A percentile compares a stretch with the other conserved stretches of the same genome.
These are phyloP conservation scores for Latrodectus elegans DNA, from an alignment of 2,888 invertebrate genomes.

Conservation along the genomic window DNA sequence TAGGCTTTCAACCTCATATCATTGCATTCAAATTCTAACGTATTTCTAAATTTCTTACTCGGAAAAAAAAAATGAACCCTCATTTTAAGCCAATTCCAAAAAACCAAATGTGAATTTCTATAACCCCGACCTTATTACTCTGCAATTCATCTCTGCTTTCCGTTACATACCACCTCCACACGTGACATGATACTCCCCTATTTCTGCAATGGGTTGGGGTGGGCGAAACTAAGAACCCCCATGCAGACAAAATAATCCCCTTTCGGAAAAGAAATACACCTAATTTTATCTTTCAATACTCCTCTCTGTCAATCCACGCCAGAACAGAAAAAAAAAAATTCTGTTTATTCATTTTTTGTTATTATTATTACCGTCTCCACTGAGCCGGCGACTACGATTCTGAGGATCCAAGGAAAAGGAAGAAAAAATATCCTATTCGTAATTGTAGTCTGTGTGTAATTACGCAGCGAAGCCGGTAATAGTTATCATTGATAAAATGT, in stretches of 20 bases:
- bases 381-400: slow-evolving; percentile 1
- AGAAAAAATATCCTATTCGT: slow-evolving; percentile 6
- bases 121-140: slow-evolving; percentile 31
- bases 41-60: too few relatives aligned
- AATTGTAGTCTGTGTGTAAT: slow-evolving; percentile 45
- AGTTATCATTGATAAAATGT: slow-evolving; percentile 49
- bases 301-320: slow-evolving; percentile 37
- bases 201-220: background rate
- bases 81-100: too few relatives aligned
- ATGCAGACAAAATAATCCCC: slow-evolving; percentile 32
- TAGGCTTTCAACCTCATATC: too few relatives aligned
- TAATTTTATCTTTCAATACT: slow-evolving; percentile 43
- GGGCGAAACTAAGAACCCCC: background rate
- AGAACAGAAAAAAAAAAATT: background rate
- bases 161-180: slow-evolving; percentile 44
- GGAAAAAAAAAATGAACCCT: too few relatives aligned
- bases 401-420: background rate
- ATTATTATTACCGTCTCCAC: background rate
- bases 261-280: slow-evolving; percentile 40
- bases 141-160: slow-evolving; percentile 4
- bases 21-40: too few relatives aligned
- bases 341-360: background rate
- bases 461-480: slow-evolving; percentile 44
- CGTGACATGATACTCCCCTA: slow-evolving; percentile 33
- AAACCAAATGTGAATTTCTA: background rate